Conservation (phyloP, 2,797 vertebrate genomes). For the Champsocephalus gunnari region DNA sequence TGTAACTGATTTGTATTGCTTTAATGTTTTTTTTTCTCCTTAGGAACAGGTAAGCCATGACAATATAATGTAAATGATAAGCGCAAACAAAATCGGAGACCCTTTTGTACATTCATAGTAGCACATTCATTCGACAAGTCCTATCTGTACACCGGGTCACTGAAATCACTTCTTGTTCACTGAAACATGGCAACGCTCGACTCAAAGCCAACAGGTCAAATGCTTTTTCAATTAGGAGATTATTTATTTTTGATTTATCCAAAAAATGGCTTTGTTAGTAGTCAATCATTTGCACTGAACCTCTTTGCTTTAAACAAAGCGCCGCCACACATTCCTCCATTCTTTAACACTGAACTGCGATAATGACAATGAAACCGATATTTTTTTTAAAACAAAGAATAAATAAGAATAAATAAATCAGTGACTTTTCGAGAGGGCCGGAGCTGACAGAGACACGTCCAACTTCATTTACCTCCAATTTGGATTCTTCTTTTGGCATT, state of each 20-base stretch:
- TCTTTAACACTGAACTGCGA: slow-evolving; percentile 49
- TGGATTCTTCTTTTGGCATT: slow-evolving; percentile 56
- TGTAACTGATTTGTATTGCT: slow-evolving; percentile 88
- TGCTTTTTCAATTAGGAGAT: slow-evolving; percentile 8
- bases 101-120: slow-evolving; percentile 84
- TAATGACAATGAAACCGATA: slow-evolving; percentile 42
- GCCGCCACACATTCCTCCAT: slow-evolving; percentile 61
- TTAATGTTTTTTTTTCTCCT: slow-evolving; percentile 85
- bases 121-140: slow-evolving; percentile 77
- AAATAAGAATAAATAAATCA: slow-evolving; percentile 82
- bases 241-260: slow-evolving; percentile 23
- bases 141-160: slow-evolving; percentile 73
- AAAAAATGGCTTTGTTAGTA: slow-evolving; percentile 23
- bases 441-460: slow-evolving; percentile 47
- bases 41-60: slow-evolving; percentile 93
- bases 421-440: slow-evolving; percentile 37
- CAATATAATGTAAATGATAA: slow-evolving; percentile 89
- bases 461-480: slow-evolving; percentile 40
- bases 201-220: slow-evolving; percentile 73
- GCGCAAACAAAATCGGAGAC: slow-evolving; percentile 75
- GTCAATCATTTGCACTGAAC: slow-evolving; percentile 37
- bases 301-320: slow-evolving; percentile 60
- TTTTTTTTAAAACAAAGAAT: slow-evolving; percentile 58
- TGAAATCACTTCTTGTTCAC: slow-evolving; percentile 69
- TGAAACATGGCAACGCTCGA: slow-evolving; percentile 65